Evolutionary conservation across 2,888 invertebrate genomes (phyloP).

Genomic region (Lypha dubia): DNA sequence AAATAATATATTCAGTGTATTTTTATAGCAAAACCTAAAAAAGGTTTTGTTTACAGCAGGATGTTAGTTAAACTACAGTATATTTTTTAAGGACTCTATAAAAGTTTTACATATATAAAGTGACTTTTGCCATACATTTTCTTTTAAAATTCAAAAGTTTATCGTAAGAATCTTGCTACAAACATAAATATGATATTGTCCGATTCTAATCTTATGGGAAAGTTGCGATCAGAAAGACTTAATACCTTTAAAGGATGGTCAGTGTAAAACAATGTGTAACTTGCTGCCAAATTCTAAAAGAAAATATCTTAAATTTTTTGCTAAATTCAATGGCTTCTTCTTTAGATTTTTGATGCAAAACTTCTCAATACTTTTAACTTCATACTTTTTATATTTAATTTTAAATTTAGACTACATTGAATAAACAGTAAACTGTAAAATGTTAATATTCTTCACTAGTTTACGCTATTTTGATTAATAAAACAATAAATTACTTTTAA

Average conservation of each 20-base stretch:
- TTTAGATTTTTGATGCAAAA: not conserved
- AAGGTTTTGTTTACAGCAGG: not conserved
- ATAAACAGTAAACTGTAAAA: constrained; percentile 1
- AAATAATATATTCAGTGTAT: not conserved
- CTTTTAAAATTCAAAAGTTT: not conserved
- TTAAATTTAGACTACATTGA: constrained; percentile 9
- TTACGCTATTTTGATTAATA: constrained; percentile 18
- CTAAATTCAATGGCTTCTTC: not conserved
- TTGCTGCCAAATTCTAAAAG: not conserved
- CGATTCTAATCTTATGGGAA: not conserved
- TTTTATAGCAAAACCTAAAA: not conserved
- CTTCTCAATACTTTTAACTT: constrained; percentile 9
- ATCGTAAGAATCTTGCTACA: not conserved
- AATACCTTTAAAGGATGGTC: not conserved
- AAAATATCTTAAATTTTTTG: not conserved
- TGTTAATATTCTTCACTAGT: constrained; percentile 36
- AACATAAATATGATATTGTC: not conserved
- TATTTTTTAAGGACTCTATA: not conserved
- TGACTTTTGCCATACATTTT: not conserved
- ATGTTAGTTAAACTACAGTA: not conserved
- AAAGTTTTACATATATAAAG: not conserved
- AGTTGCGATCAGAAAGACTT: not conserved
- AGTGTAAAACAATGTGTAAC: not conserved
- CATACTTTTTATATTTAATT: constrained; percentile 8
- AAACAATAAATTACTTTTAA: constrained; percentile 28